Evolutionary conservation across 2,888 invertebrate genomes (phyloP).

Genomic region (Coecobrya sp.): DNA sequence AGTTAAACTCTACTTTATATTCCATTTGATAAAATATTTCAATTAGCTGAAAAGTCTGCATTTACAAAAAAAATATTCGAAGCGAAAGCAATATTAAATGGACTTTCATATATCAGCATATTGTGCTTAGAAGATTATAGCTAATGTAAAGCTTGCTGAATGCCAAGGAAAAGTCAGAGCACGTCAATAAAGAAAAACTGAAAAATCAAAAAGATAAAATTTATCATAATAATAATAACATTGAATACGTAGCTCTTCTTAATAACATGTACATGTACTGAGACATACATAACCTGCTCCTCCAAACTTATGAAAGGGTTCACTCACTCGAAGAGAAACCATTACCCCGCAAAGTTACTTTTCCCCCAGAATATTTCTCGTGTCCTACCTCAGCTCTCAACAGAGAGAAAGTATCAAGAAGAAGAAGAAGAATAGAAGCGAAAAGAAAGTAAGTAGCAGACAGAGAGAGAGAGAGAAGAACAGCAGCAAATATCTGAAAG

Average conservation of each 20-base stretch:
- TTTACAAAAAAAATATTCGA: no score
- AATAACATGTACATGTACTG: background rate
- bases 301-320: conserved; percentile 51
- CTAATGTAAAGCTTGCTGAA: background rate
- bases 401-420: background rate
- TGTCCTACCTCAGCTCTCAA: conserved; percentile 12
- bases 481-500: conserved; percentile 64
- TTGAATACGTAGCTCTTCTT: background rate
- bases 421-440: background rate
- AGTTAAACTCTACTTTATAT: no score
- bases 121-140: background rate
- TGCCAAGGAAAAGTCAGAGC: conserved; percentile 43
- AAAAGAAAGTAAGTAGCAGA: background rate
- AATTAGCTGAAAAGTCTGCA: no score
- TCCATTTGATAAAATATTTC: no score
- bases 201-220: conserved; percentile 53
- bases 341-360: conserved; percentile 53
- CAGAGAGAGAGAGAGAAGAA: background rate
- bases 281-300: background rate
- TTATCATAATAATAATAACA: background rate
- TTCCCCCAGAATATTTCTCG: background rate
- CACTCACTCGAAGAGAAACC: conserved; percentile 60
- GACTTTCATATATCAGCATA: background rate
- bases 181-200: conserved; percentile 23
- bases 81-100: background rate